Evolutionary conservation across 2,888 invertebrate genomes (phyloP), one percentile per base, ranked within the genome.

Genomic region (Drosophila melanosoma): DNA sequence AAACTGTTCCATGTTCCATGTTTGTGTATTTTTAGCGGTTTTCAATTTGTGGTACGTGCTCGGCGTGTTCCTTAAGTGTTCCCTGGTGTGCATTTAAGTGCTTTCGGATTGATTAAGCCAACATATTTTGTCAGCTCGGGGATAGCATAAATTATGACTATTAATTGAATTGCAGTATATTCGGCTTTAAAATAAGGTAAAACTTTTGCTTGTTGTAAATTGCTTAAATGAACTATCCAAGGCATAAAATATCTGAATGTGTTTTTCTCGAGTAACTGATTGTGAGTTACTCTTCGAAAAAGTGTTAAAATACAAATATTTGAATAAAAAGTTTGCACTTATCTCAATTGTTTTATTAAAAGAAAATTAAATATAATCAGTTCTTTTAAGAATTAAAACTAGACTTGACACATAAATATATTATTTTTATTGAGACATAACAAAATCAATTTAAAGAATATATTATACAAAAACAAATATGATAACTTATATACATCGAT

Each of bases 81-180:
- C 83, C 85, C 85, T 23, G 36, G 66, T 45, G 87, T 51, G 64
- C 36, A 75, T 73, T 87, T 53, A 79, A 85, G 70, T 67, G 68
- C 63, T 69, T 73, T 63, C 33, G 60, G 61, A 69, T 79, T 81
- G 76, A 73, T 77, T 69, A 67, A 62, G 35, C 51, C 56, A 53
- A 64, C 32, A 62, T 32, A 54, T 42, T 53, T 69, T 74, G 65
- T 59, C 40, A 59, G 63, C 49, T 8, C 32, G 42, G 64, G 51
- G 38, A 45, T 38, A 29, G 1, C 45, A 69, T 74, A 71, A 76
- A 62, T 74, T 79, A 73, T 68, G 64, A 54, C 51, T 20, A 73
- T 69, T 69, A 59, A 79, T 65, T 76, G 45, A 72, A 62, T 52
- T 65, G 52, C 8, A 54, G 35, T 17, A 20, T 45, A 66, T 12